Evolutionary conservation across 1,140 invertebrate species (phyloP).

Genomic region (Caenorhabditis inopinata): DNA sequence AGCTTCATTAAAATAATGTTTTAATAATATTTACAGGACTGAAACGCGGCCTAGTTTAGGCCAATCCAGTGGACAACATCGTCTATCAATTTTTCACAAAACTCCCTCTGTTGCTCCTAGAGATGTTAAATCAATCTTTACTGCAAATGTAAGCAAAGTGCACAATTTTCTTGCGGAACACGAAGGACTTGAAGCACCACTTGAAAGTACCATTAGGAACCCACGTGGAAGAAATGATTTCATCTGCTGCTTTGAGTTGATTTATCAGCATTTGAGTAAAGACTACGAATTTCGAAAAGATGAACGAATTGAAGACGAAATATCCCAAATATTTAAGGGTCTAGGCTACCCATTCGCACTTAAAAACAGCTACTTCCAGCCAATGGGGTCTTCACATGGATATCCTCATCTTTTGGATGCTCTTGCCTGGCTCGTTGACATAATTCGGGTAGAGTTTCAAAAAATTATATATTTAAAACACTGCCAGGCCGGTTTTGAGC

Average conservation of each 20-base stretch:
- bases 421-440: neutral
- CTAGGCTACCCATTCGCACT: neutral
- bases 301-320: neutral
- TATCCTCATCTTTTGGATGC: neutral
- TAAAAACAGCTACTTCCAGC: neutral
- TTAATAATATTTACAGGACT: neutral
- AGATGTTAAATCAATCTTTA: neutral
- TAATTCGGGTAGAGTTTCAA: too few species aligned
- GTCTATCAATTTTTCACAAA: neutral
- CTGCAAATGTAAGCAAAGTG: neutral
- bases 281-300: neutral
- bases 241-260: neutral
- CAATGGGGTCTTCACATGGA: neutral
- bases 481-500: too few species aligned
- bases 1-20: neutral
- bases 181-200: neutral
- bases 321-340: neutral
- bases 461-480: too few species aligned
- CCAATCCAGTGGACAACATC: neutral
- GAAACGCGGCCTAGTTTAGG: neutral
- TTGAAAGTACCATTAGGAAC: neutral
- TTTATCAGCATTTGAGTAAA: constrained; percentile 10
- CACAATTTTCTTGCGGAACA: neutral
- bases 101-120: neutral
- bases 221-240: neutral